These are phyloP conservation scores for Drosophila busckii DNA, from an alignment of 1,140 invertebrate species.

Conservation along the genomic window DNA sequence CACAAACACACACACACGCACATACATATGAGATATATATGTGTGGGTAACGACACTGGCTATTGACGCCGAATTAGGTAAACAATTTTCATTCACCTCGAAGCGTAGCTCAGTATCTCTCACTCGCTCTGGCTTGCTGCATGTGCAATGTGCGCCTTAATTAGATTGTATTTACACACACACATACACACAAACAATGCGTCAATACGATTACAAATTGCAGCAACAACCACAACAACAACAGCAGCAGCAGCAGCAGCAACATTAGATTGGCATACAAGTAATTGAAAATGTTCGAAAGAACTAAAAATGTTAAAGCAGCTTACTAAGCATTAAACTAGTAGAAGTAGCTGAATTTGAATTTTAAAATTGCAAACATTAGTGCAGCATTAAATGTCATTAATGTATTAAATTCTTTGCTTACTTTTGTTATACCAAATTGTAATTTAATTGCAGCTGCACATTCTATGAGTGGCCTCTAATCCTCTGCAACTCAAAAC, in stretches of 20 bases:
- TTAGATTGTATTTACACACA: constrained; percentile 53
- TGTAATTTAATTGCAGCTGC: too few relatives aligned
- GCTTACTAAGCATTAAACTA: too few relatives aligned
- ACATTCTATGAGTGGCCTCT: too few relatives aligned
- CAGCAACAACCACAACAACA: constrained; percentile 2
- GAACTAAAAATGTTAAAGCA: constrained; percentile 2
- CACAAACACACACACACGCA: constrained; percentile 33
- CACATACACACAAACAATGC: constrained; percentile 41
- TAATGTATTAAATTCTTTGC: too few relatives aligned
- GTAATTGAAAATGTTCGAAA: constrained; percentile 29
- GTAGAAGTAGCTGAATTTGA: too few relatives aligned
- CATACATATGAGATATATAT: background rate
- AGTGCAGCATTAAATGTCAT: too few relatives aligned
- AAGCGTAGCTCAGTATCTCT: background rate
- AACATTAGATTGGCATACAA: constrained; percentile 3
- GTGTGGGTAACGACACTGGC: background rate
- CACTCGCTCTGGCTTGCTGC: background rate
- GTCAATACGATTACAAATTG: too few relatives aligned
- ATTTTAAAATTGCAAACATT: too few relatives aligned
- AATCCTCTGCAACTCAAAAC: background rate
- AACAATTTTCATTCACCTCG: constrained; percentile 27
- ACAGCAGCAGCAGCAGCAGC: constrained; percentile 10
- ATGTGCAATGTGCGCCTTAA: constrained; percentile 31
- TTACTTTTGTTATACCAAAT: too few relatives aligned
- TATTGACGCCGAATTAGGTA: constrained; percentile 15